phyloP scores from a whole-genome alignment of 2,797 vertebrate species.

The Hephaestus fuliginosus region DNA sequence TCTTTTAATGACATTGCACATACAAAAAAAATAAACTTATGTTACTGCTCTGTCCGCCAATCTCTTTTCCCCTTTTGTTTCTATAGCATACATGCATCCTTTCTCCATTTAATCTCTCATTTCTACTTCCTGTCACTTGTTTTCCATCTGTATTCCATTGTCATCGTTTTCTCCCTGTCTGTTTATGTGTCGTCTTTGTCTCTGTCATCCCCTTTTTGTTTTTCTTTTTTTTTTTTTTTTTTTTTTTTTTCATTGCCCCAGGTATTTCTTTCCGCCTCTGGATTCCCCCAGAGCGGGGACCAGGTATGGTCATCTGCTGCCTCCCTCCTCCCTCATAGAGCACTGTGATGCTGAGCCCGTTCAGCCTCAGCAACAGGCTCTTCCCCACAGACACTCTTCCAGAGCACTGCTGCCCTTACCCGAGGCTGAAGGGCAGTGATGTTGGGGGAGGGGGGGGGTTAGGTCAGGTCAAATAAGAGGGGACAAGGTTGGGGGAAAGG shows the following conservation, averaged over 20 bases:
- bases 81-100: constrained; percentile 19
- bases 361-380: constrained; percentile 81
- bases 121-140: constrained; percentile 70
- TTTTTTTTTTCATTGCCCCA: constrained; percentile 83
- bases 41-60: constrained; percentile 22
- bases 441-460: background rate
- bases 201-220: no score
- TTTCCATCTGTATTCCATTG: constrained; percentile 85
- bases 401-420: constrained; percentile 73
- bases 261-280: constrained; percentile 97
- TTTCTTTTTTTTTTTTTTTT: constrained; percentile 58
- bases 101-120: constrained; percentile 74
- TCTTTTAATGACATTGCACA: constrained; percentile 7
- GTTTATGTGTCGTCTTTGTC: constrained; percentile 60
- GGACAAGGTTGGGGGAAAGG: background rate
- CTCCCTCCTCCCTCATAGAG: constrained; percentile 91
- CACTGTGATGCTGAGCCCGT: constrained; percentile 90
- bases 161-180: constrained; percentile 81
- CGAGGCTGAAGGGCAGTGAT: constrained; percentile 76
- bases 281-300: constrained; percentile 93
- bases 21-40: constrained; percentile 17
- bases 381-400: constrained; percentile 74
- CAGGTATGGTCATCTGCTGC: constrained; percentile 93
- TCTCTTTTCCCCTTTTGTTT: constrained; percentile 29
- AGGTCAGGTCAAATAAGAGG: constrained; percentile 1